These are phyloP conservation scores for Chiloscyllium punctatum DNA, from an alignment of 2,797 vertebrate species.

Conservation along the genomic window DNA sequence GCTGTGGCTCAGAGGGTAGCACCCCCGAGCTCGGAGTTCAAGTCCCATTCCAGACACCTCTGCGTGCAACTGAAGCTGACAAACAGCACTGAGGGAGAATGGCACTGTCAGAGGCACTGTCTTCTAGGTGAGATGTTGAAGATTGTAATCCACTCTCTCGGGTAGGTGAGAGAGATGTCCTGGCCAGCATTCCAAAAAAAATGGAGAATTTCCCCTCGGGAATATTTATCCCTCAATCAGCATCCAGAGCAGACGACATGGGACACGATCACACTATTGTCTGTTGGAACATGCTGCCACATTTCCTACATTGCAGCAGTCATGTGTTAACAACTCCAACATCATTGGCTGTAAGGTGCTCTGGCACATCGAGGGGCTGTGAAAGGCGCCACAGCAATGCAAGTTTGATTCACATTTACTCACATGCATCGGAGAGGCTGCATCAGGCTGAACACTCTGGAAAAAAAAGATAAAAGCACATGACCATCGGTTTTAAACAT, in stretches of 20 bases:
- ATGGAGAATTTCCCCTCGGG: too few relatives aligned
- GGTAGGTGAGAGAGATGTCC: not conserved
- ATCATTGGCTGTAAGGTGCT: not conserved
- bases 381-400: not conserved
- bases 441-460: conserved; percentile 84
- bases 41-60: not conserved
- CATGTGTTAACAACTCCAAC: not conserved
- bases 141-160: not conserved
- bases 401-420: conserved; percentile 51
- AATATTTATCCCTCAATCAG: not conserved
- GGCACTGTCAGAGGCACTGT: not conserved
- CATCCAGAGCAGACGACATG: not conserved
- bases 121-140: not conserved
- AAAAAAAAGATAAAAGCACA: conserved; percentile 40
- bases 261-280: not conserved
- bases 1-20: not conserved
- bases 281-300: not conserved
- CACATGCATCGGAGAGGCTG: conserved; percentile 86
- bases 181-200: too few relatives aligned
- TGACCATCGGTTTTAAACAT: conserved; percentile 21
- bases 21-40: not conserved
- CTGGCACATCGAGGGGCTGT: not conserved
- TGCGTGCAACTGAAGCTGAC: too few relatives aligned
- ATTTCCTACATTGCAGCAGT: not conserved
- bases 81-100: not conserved